Evolutionary conservation across 2,113 vertebrate species (phyloP), one percentile per base, ranked within the genome.

Genomic region (Eurypyga helias): DNA sequence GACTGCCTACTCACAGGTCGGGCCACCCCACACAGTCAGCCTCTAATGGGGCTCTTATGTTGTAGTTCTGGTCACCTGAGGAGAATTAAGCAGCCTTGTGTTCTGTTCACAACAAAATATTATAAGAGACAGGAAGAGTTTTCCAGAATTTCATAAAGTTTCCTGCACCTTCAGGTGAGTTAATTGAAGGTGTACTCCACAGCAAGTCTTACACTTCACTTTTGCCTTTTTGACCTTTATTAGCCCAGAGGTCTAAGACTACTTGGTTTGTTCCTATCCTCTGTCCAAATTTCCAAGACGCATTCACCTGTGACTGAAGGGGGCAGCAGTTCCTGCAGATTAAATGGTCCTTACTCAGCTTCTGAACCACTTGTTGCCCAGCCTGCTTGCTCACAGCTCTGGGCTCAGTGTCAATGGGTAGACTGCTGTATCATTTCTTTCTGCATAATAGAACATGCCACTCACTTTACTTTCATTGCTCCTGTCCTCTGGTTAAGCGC

Each of bases 341-440:
- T 26, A 41, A 73, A 48, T 17, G 1, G n/a, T 69, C 52, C 29
- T 64, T 89, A 31, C 11, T 69, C 61, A 58, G 14, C 21, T 90
- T 70, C 46, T 70, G 54, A 87, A 21, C 2, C 49, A 7, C 25
- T 45, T 81, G 6, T 36, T 81, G 81, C 36, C 54, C 61, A 38
- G 29, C 0, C n/a, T 29, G 41, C 15, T 48, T 55, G 41, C 28
- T 87, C 52, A 52, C 45, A 36, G 43, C 28, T 7, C 1, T 20
- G 7, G 0, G 1, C 5, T 64, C 51, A 16, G 5, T 7, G 4
- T 15, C 60, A 24, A 6, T 16, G 31, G 19, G 6, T 23, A 2
- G 3, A 20, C 10, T 7, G 2, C 31, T 57, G 4, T 1, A 49
- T 31, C 3, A 4, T 31, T 67, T 25, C 28, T 38, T 64, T 60